Evolutionary conservation across 1,140 invertebrate genomes (phyloP).

Genomic region (Homarus americanus): DNA sequence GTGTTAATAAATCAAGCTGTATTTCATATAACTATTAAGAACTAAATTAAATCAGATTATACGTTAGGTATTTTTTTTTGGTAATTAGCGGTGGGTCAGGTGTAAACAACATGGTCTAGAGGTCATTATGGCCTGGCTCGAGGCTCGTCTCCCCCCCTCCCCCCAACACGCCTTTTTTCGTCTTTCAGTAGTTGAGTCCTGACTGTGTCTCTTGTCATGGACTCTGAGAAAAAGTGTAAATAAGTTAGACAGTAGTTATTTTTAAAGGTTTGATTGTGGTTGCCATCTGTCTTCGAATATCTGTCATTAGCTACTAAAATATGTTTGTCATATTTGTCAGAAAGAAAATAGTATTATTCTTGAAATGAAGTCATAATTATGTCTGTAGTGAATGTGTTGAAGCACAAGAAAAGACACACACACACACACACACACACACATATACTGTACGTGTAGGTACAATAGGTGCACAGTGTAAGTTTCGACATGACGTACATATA

Average conservation of each 20-base stretch:
- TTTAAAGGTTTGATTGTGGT: slow-evolving; percentile 38
- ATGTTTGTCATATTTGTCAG: neutral
- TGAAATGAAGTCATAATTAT: neutral
- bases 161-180: slow-evolving; percentile 17
- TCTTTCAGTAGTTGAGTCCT: slow-evolving; percentile 41
- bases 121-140: neutral
- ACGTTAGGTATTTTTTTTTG: no score
- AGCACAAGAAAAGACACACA: neutral
- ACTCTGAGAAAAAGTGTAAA: neutral
- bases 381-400: neutral
- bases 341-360: neutral
- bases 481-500: neutral
- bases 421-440: no score
- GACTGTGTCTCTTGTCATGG: no score
- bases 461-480: neutral
- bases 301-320: slow-evolving; percentile 20
- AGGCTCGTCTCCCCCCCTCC: neutral
- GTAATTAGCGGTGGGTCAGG: no score
- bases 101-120: no score
- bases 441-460: no score
- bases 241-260: slow-evolving; percentile 24
- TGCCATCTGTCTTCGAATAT: slow-evolving; percentile 49
- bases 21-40: no score
- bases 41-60: no score
- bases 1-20: no score